These are phyloP conservation scores for Oasisia sp. DNA, from an alignment of 2,888 invertebrate genomes.

Conservation along the genomic window DNA sequence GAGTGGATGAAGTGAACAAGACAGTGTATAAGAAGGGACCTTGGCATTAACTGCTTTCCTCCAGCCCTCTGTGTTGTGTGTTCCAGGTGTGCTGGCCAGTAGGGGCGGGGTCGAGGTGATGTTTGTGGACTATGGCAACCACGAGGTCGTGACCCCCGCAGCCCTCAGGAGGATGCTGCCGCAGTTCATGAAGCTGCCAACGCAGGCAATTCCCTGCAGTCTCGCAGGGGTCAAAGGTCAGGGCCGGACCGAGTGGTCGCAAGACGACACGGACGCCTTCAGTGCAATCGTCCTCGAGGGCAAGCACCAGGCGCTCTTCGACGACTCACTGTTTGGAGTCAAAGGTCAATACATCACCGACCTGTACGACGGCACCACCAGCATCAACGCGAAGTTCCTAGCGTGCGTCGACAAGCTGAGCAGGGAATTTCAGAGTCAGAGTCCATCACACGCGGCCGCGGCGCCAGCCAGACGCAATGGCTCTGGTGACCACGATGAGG, in stretches of 20 bases:
- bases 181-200: constrained; percentile 46
- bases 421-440: neutral
- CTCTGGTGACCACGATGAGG: neutral
- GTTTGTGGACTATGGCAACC: constrained; percentile 65
- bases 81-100: constrained; percentile 22
- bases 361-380: neutral
- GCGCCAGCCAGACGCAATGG: too few species aligned
- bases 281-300: neutral
- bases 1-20: too few species aligned
- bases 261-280: constrained; percentile 22
- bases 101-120: constrained; percentile 48
- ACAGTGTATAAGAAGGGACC: too few species aligned
- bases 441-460: neutral
- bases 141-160: constrained; percentile 39
- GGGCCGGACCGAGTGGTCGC: neutral
- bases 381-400: neutral
- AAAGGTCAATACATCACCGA: constrained; percentile 35
- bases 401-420: neutral
- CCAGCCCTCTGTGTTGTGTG: constrained; percentile 21
- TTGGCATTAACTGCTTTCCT: neutral
- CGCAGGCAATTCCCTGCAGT: constrained; percentile 52
- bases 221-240: constrained; percentile 29
- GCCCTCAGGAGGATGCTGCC: constrained; percentile 46
- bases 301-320: constrained; percentile 34
- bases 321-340: constrained; percentile 40